Evolutionary conservation across 2,797 vertebrate species (phyloP).

Genomic region (Diceros bicornis): DNA sequence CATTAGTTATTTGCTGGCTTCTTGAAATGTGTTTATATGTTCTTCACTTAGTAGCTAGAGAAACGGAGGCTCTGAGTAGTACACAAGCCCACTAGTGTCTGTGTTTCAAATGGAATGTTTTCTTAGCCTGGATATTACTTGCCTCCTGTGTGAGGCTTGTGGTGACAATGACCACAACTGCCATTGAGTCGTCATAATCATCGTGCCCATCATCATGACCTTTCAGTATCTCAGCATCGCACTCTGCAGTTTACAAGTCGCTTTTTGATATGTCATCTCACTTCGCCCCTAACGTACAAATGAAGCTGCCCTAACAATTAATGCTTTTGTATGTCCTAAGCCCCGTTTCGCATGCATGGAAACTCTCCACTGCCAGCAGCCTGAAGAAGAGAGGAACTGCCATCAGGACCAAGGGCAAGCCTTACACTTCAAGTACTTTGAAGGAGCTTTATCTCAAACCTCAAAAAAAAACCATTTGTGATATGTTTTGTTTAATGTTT

Average conservation of each 20-base stretch:
- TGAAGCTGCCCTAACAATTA: background rate
- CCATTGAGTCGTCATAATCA: accelerated
- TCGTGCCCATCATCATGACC: background rate
- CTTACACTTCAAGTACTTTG: background rate
- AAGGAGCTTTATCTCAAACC: background rate
- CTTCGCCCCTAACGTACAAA: background rate
- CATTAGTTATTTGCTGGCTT: accelerated
- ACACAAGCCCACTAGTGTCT: background rate
- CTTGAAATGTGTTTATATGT: background rate
- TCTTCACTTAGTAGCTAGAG: background rate
- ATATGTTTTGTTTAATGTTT: slow-evolving; percentile 24
- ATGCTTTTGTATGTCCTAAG: accelerated
- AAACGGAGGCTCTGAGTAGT: background rate
- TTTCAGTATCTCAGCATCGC: accelerated
- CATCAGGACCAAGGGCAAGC: background rate
- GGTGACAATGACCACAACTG: accelerated
- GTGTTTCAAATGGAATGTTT: background rate
- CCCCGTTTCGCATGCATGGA: accelerated
- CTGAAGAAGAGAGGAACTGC: background rate
- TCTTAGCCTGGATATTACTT: background rate
- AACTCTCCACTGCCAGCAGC: background rate
- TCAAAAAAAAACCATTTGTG: background rate
- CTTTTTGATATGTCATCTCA: background rate
- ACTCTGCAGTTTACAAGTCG: background rate
- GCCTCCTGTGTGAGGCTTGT: background rate